A percentile compares a stretch with the other conserved stretches of the same genome.
Conservation (phyloP, 2,888 invertebrate species). For the Meganola albula region DNA sequence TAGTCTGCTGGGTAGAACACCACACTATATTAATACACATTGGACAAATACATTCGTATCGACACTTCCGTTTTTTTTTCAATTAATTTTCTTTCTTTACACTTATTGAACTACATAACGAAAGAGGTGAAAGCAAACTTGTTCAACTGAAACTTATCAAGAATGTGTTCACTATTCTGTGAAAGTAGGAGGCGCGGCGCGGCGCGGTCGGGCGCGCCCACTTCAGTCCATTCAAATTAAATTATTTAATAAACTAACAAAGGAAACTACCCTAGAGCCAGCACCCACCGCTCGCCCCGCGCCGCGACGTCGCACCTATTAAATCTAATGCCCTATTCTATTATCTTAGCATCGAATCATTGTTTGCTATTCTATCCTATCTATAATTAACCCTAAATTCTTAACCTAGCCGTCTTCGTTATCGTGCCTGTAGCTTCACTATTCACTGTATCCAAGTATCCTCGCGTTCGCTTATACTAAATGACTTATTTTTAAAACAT, state of each 20-base stretch:
- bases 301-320: conserved; percentile 42
- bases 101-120: conserved; percentile 76
- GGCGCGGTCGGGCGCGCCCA: conserved; percentile 45
- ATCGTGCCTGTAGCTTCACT: conserved; percentile 54
- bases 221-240: conserved; percentile 76
- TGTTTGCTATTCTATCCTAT: conserved; percentile 73
- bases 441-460: conserved; percentile 57
- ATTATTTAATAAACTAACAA: conserved; percentile 76
- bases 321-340: conserved; percentile 67
- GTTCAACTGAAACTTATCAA: conserved; percentile 71
- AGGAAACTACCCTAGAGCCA: conserved; percentile 71
- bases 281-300: conserved; percentile 42
- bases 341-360: conserved; percentile 74
- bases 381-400: conserved; percentile 68
- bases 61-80: conserved; percentile 65
- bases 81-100: conserved; percentile 71
- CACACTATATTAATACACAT: conserved; percentile 75
- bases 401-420: conserved; percentile 63
- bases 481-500: conserved; percentile 71
- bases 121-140: conserved; percentile 76
- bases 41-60: conserved; percentile 76
- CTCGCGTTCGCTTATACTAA: conserved; percentile 64
- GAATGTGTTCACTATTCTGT: conserved; percentile 67
- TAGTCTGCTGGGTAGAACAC: conserved; percentile 77
- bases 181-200: conserved; percentile 39